Evolutionary conservation across 1,140 invertebrate species (phyloP), one percentile per base, ranked within the genome.

Genomic region (Neotoxoptera formosana): DNA sequence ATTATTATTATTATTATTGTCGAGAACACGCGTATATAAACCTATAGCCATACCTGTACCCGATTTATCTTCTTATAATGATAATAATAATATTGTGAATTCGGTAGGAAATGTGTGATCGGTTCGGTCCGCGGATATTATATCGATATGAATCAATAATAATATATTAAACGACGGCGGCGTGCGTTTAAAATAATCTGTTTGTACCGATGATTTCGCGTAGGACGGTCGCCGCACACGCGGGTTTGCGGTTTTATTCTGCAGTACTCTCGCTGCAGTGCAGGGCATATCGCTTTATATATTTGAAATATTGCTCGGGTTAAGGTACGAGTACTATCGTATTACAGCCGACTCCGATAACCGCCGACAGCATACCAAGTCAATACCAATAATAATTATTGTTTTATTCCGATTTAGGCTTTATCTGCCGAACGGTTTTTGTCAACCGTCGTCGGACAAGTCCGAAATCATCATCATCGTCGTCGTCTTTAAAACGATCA

Each of bases 121-220:
- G 25, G 23, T 45, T 7, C 41, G 9, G 3, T 45, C 41, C 41
- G 4, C 11, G 34, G 76, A 47, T 45, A n/a, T n/a, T n/a, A n/a
- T n/a, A 30, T 45, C 41, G 41, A 41, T n/a, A 87, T 51, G 51
- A 87, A 87, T 51, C 47, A 48, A 87, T 87, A 87, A 48, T 41
- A 41, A 41, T n/a, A n/a, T n/a, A n/a, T n/a, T n/a, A n/a, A n/a
- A n/a, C n/a, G n/a, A 87, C 47, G 34, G 51, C 25, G 2, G 2
- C 21, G 0, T n/a, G 45, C n/a, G n/a, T 87, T 87, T 87, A 87
- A 87, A 87, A 87, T 87, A 87, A 87, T 87, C 45, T 30, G 45
- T 87, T 47, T 47, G n/a, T n/a, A 30, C 45, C 45, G 45, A 87
- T 87, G 45, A 87, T 87, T 47, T 87, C 2, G 7, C 30, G 45